Percentiles rank a stretch among this genome's conserved stretches.
Conservation (phyloP, 2,888 invertebrate species). For the Xylocampa areola region DNA sequence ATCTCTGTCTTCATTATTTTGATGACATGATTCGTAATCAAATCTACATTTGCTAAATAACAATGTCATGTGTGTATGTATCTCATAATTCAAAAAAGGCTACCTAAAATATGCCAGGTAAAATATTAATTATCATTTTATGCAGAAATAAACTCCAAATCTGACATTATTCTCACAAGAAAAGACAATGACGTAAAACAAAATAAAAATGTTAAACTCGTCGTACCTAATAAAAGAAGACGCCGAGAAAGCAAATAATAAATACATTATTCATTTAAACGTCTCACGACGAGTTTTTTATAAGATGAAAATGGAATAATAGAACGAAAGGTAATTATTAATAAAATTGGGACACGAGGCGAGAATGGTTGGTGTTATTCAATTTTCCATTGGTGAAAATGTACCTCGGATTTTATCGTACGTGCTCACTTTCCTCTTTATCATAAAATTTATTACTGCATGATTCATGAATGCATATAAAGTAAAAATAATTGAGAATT, state of each 20-base stretch:
- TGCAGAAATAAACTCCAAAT: conserved; percentile 7
- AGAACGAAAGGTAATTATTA: conserved; percentile 5
- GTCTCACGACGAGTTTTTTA: conserved; percentile 2
- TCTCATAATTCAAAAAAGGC: no score
- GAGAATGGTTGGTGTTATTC: conserved; percentile 11
- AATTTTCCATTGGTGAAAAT: conserved; percentile 1
- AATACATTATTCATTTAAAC: conserved; percentile 20
- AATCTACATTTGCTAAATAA: not conserved
- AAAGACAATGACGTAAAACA: conserved; percentile 12
- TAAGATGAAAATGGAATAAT: conserved; percentile 12
- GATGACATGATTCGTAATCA: not conserved
- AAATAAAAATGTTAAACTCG: conserved; percentile 35
- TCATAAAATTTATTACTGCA: not conserved
- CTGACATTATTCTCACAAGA: conserved; percentile 20
- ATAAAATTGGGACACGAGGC: conserved; percentile 15
- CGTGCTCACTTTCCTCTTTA: conserved; percentile 1
- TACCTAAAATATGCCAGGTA: conserved; percentile 2
- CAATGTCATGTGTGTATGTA: no score
- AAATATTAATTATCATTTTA: no score
- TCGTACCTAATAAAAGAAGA: conserved; percentile 15
- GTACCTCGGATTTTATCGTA: not conserved
- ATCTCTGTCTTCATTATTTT: not conserved
- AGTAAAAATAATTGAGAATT: conserved; percentile 4
- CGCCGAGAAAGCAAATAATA: conserved; percentile 25
- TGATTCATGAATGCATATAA: no score